Conservation (phyloP, 2,797 vertebrate genomes). For the Podarcis lilfordi region DNA sequence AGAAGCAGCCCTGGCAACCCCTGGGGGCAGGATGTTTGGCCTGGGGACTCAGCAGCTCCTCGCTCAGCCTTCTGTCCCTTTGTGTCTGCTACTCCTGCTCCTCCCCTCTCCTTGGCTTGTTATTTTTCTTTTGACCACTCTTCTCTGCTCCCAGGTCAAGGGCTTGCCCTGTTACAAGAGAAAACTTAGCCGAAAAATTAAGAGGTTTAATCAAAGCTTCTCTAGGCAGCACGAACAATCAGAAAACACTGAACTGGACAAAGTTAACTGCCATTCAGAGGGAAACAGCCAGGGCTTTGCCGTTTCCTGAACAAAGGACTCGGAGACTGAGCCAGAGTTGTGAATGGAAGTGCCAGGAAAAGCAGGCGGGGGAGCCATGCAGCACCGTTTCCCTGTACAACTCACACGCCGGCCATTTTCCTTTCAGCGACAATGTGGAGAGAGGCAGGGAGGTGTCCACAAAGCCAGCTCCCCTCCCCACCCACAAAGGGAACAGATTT, state of each 20-base stretch:
- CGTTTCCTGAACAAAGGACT: conserved; percentile 45
- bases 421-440: not conserved
- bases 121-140: conserved; percentile 61
- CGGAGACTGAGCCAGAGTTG: conserved; percentile 8
- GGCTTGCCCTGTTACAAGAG: conserved; percentile 80
- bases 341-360: conserved; percentile 17
- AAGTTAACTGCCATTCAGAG: conserved; percentile 61
- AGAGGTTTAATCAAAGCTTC: conserved; percentile 66
- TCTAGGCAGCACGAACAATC: conserved; percentile 53
- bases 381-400: conserved; percentile 81
- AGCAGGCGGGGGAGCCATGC: conserved; percentile 40
- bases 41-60: not conserved
- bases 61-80: not conserved
- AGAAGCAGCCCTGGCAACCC: not conserved
- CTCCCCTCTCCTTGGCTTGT: conserved; percentile 45
- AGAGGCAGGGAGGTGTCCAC: not conserved
- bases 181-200: conserved; percentile 59
- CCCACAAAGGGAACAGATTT: too few relatives aligned
- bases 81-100: not conserved
- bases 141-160: conserved; percentile 66
- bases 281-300: conserved; percentile 45
- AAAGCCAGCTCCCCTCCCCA: not conserved
- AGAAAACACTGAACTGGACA: conserved; percentile 46
- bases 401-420: conserved; percentile 28
- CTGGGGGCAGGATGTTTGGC: not conserved